Evolutionary conservation across 2,113 vertebrate species (phyloP).

Genomic region (Narcine bancroftii): DNA sequence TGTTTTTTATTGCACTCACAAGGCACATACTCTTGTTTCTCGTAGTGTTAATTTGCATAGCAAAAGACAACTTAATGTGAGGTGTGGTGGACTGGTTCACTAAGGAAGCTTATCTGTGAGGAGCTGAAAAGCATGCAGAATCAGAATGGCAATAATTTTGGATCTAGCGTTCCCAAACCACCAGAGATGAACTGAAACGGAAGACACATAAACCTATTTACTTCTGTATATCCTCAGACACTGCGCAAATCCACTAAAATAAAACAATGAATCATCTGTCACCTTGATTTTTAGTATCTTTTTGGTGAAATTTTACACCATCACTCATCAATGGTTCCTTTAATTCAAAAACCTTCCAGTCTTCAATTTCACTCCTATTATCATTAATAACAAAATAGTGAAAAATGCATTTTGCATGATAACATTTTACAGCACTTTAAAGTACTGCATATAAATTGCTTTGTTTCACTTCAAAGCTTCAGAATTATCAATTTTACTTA

Average conservation of each 20-base stretch:
- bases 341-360: background rate
- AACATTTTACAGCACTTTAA: background rate
- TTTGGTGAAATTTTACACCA: background rate
- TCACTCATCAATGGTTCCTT: background rate
- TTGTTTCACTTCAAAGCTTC: background rate
- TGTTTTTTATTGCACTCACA: background rate
- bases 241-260: background rate
- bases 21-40: background rate
- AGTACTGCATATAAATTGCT: background rate
- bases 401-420: background rate
- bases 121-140: background rate
- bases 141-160: no score
- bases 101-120: background rate
- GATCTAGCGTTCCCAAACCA: background rate
- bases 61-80: background rate
- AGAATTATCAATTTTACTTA: background rate
- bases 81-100: background rate
- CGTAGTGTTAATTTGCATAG: background rate
- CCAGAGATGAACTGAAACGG: background rate
- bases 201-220: background rate
- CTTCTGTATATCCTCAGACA: no score
- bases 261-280: no score
- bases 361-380: background rate
- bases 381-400: background rate
- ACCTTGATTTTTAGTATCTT: no score